phyloP scores from a whole-genome alignment of 1,140 invertebrate genomes.

The Pseudomyrmex pallidus region DNA sequence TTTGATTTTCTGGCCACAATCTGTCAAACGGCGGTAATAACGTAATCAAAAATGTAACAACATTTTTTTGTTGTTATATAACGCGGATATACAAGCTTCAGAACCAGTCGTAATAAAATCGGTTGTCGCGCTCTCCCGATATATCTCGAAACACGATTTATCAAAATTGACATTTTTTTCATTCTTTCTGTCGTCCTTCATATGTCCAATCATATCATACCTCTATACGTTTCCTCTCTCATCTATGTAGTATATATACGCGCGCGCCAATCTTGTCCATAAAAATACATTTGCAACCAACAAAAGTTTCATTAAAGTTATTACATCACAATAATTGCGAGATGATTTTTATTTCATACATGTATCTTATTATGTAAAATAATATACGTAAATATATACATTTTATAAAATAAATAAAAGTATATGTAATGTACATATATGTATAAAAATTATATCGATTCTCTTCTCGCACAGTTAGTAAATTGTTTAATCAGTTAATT shows the following conservation, averaged over 20 bases:
- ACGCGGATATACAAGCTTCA: neutral
- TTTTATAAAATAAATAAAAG: too few species aligned
- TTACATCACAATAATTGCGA: neutral
- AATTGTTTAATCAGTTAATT: too few species aligned
- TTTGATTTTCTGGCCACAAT: neutral
- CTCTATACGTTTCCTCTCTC: too few species aligned
- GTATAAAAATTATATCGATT: too few species aligned
- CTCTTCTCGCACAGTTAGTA: too few species aligned
- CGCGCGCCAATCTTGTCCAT: too few species aligned
- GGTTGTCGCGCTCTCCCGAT: neutral
- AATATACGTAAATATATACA: too few species aligned
- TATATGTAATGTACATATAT: too few species aligned
- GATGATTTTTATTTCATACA: neutral
- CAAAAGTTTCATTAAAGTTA: neutral
- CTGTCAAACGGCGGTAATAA: neutral
- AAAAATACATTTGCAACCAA: neutral
- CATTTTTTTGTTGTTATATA: neutral
- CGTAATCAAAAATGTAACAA: neutral
- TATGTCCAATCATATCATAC: neutral
- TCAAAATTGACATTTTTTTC: constrained; percentile 15
- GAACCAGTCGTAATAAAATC: constrained; percentile 7
- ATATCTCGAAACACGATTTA: constrained; percentile 1
- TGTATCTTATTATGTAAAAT: too few species aligned
- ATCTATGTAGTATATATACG: too few species aligned
- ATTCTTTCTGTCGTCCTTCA: neutral